phyloP scores from a whole-genome alignment of 2,797 vertebrate species.

The Pangasius mekongensis region DNA sequence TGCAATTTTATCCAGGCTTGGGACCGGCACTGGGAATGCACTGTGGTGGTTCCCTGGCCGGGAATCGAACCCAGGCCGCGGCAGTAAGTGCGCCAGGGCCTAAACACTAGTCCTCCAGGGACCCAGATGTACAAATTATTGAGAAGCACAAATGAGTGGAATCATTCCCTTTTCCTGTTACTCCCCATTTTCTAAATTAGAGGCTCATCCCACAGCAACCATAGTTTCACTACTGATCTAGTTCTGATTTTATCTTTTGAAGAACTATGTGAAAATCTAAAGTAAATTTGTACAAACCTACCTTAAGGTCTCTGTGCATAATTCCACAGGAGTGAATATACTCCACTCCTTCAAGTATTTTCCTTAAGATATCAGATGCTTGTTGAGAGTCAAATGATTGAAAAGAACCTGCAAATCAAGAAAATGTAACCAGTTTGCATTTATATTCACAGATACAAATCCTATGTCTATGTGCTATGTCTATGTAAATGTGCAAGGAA shows the following conservation, averaged over 20 bases:
- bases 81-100: too few species aligned
- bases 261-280: not conserved
- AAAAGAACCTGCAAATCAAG: slow-evolving; percentile 76
- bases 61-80: too few species aligned
- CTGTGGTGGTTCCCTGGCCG: too few species aligned
- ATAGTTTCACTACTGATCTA: not conserved
- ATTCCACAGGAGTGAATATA: slow-evolving; percentile 93
- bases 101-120: too few species aligned
- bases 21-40: too few species aligned
- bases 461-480: not conserved
- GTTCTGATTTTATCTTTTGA: not conserved
- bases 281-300: slow-evolving; percentile 62
- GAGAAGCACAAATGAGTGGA: not conserved
- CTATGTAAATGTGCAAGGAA: not conserved
- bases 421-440: not conserved
- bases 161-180: not conserved
- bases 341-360: slow-evolving; percentile 89
- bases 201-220: not conserved
- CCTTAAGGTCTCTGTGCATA: slow-evolving; percentile 97
- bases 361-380: slow-evolving; percentile 81
- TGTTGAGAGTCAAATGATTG: slow-evolving; percentile 76
- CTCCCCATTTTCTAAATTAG: not conserved
- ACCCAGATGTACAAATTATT: too few species aligned
- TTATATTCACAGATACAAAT: not conserved
- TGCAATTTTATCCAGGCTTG: too few species aligned